Percentiles rank a stretch among this genome's conserved stretches.
Conservation (phyloP, 2,113 vertebrate species). For the Rana temporaria region DNA sequence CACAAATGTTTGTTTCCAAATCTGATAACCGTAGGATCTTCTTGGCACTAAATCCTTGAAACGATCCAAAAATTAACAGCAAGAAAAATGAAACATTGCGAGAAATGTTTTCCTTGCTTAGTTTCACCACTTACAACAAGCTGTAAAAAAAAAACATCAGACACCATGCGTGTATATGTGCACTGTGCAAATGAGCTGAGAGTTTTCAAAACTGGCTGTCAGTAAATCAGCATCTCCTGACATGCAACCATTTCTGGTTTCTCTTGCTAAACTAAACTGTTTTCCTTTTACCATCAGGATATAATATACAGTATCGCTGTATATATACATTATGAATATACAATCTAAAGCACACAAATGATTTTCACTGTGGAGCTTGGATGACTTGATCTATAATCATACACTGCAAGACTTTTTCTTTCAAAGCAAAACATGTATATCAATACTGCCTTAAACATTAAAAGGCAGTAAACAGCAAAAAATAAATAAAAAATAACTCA, state of each 20-base stretch:
- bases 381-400: not conserved
- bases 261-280: slow-evolving; percentile 30
- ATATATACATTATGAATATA: not conserved
- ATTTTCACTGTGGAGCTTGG: not conserved
- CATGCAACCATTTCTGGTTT: slow-evolving; percentile 17
- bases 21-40: slow-evolving; percentile 55
- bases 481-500: not conserved
- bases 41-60: slow-evolving; percentile 25
- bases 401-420: not conserved
- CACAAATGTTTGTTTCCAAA: slow-evolving; percentile 40
- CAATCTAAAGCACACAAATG: slow-evolving; percentile 12
- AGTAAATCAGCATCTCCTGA: slow-evolving; percentile 20
- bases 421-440: not conserved
- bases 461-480: not conserved
- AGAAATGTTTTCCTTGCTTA: not conserved
- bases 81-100: not conserved
- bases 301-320: slow-evolving; percentile 40
- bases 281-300: slow-evolving; percentile 31
- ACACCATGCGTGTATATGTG: not conserved
- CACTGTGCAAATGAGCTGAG: not conserved
- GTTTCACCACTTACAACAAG: not conserved
- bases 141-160: not conserved
- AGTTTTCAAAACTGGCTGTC: not conserved
- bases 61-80: slow-evolving; percentile 27
- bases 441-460: not conserved